Conservation (phyloP, 2,797 vertebrate species). For the Lophotriccus pileatus region DNA sequence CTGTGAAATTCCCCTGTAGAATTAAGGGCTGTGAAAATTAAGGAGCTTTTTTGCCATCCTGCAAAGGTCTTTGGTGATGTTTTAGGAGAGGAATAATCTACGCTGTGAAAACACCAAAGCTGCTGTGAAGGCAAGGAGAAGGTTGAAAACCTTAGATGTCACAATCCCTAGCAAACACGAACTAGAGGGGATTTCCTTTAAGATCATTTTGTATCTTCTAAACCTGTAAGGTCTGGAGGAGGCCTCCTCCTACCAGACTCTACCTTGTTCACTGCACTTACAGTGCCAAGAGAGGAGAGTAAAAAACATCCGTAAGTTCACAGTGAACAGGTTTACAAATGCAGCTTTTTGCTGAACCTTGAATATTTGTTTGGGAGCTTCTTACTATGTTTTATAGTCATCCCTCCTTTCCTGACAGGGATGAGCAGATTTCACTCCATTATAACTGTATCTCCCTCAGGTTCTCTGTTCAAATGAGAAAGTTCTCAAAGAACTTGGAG, state of each 20-base stretch:
- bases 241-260: neutral
- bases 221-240: neutral
- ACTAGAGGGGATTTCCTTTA: neutral
- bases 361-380: neutral
- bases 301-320: neutral
- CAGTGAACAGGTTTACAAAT: slow-evolving; percentile 18
- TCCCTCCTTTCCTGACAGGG: neutral
- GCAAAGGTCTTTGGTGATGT: neutral
- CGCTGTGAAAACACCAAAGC: neutral
- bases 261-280: neutral
- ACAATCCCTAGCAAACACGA: neutral
- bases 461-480: neutral
- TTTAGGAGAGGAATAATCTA: neutral
- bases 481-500: slow-evolving; percentile 3
- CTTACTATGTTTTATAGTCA: neutral
- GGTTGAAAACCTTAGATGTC: neutral
- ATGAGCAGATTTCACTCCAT: neutral
- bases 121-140: neutral
- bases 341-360: neutral
- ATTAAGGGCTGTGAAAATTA: neutral
- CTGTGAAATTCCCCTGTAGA: slow-evolving; percentile 2
- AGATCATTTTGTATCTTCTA: neutral
- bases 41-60: neutral
- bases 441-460: neutral
- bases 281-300: slow-evolving; percentile 20